Base-by-base conservation (phyloP, 1,140 invertebrate species). In the Micrasema minimum region DNA sequence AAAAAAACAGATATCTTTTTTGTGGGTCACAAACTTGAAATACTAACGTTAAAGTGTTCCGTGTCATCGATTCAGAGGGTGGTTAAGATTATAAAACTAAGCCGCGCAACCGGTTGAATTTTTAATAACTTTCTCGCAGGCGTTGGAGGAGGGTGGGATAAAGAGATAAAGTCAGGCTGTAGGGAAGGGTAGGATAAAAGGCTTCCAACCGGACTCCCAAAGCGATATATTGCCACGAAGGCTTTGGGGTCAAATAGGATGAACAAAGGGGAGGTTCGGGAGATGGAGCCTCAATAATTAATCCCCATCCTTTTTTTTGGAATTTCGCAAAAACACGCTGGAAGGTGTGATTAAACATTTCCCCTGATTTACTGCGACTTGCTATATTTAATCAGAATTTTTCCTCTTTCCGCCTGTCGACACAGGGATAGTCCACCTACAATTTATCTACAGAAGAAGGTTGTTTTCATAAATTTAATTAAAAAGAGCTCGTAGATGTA, bases 191-290 rank as follows among this genome's bases (percentile, higher is more conserved):
- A 31, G 69, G 68, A 74, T 74, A 74, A 74, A 74, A 74, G 62
- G 53, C 62, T 74, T 51, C 43, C 45, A 48, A 69, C 69, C 51
- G 65, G 73, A 69, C 69, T 72, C 73, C 69, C 71, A 71, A 75
- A 75, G 61, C 73, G 73, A 75, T 75, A 75, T 75, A 75, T 75
- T 72, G 69, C 73, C 61, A 68, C 38, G 64, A 18, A 65, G 69
- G 71, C 68, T 71, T 75, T 69, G 69, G 69, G 73, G 73, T 75
- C 73, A 69, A 65, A 51, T 41, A 38, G 61, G 46, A 69, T 41
- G 18, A 43, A 35, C 45, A 23, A 14, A 46, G 50, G 55, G 46
- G 41, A 31, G 48, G 18, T 37, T 14, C 20, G 51, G 31, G 23
- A 14, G 26, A 22, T 31, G 26, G 31, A 62, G 55, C 51, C 55